Base-by-base conservation (phyloP, 2,888 invertebrate species). In the Cinara cedri region DNA sequence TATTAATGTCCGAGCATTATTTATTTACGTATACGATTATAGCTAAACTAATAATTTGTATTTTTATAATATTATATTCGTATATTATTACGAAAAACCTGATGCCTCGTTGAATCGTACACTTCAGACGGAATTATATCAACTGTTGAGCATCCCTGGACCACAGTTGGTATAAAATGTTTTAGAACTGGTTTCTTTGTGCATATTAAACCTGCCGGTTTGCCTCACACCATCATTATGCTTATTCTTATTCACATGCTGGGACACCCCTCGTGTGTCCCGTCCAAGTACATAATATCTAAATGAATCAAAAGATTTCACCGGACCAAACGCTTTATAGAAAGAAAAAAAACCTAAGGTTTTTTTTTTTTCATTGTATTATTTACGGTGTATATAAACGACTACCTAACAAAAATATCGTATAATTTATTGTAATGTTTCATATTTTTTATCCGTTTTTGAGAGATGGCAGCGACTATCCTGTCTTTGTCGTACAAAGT, bases 181-280 rank as follows among this genome's bases (percentile, higher is more conserved):
- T 78, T 78, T 68, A 78, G 68, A 78, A 78, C 78, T 78, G 78
- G 78, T 78, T 78, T 78, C 78, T 78, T 78, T 78, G 78, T 78
- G 78, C 68, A 78, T 78, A 78, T 78, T 78, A 78, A 78, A 78
- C 78, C 78, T 78, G 78, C 78, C 78, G 68, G 78, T 70, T 78
- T 21, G 70, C 49, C 60, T 70, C 78, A 78, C 78, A 46, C 76
- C 55, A 57, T 68, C 78, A 49, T n/a, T n/a, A n/a, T 60, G 34
- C 76, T 66, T 68, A 46, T 78, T 68, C 76, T 68, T 26, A 26
- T 21, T 21, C 55, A 11, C 21, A 16, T 49, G 70, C 11, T 49
- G 60, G 70, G 68, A 60, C 70, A 78, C 78, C 78, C 60, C 78
- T 70, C 70, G 78, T 70, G 34, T 78, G 51, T 68, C 16, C 44